Evolutionary conservation across 2,113 vertebrate species (phyloP), one percentile per base, ranked within the genome.

Genomic region (Bungarus multicinctus): DNA sequence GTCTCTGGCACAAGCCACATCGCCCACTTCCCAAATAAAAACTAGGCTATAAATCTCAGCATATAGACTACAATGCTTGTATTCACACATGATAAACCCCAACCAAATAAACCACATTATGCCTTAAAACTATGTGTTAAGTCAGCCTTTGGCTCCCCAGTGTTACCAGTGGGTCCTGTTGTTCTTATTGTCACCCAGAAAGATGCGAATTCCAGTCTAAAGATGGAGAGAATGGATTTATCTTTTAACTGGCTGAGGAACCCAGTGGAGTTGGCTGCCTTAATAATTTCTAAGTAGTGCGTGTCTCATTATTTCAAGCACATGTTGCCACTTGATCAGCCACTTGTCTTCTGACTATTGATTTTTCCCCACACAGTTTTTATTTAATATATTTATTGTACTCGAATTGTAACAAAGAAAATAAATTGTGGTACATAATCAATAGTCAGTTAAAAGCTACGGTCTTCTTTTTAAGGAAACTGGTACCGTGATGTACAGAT

Each of bases 371-470:
- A 90, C 23, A 91, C 20, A 86, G 47, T 90, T 95, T 96, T 96
- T 95, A 95, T 95, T 96, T 94, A 92, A 90, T 89, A 64, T 89
- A 94, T 96, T 96, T 95, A 94, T 96, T 94, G 64, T 95, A 93
- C 85, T 95, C 89, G 92, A 95, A 93, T 94, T 95, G 95, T 96
- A 96, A 96, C 94, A 96, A 95, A 95, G 94, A 95, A 95, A 96
- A 96, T 96, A 93, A 96, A 96, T 96, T 96, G 91, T 69, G 1
- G 16, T 0, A 90, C 25, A 92, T 94, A 95, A 97, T 97, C 96
- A 95, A 97, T 96, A 96, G 89, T 20, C 92, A 81, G n/a, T 94
- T 95, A 97, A 95, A 87, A 91, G 94, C 93, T 88, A 95, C 87
- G 93, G 95, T 95, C 92, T 74, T 94, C 85, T 95, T 89, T 93